Evolutionary conservation across 2,113 vertebrate species (phyloP).

Genomic region (Pseudopodoces humilis): DNA sequence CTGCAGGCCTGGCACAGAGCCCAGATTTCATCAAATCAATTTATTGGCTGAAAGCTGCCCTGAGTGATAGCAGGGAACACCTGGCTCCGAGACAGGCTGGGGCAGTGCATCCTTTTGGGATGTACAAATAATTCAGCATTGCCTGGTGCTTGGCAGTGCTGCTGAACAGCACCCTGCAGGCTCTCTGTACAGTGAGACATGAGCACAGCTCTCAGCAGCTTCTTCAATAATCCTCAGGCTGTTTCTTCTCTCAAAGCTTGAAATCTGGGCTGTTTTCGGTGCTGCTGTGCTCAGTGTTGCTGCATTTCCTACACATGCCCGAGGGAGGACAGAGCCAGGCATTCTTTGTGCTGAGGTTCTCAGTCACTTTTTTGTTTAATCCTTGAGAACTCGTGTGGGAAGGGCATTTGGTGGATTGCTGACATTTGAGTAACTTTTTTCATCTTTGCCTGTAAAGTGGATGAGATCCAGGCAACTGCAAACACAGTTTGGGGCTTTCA

Average conservation of each 20-base stretch:
- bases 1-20: background rate
- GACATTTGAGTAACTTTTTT: conserved; percentile 45
- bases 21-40: background rate
- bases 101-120: background rate
- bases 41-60: background rate
- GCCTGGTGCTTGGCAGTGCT: background rate
- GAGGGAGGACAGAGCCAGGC: background rate
- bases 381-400: conserved; percentile 54
- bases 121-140: fast-evolving
- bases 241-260: background rate
- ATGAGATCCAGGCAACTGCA: conserved; percentile 45
- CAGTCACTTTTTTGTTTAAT: conserved; percentile 35
- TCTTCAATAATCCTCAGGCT: background rate
- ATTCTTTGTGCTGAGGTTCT: conserved; percentile 16
- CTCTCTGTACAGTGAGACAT: fast-evolving
- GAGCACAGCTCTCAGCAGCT: background rate
- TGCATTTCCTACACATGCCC: background rate
- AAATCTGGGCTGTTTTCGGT: background rate
- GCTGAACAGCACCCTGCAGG: background rate
- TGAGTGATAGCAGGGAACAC: background rate
- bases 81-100: background rate
- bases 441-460: conserved; percentile 39
- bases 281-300: background rate
- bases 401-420: conserved; percentile 44
- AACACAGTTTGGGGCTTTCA: conserved; percentile 40